Evolutionary conservation across 2,797 vertebrate species (phyloP), one percentile per base, ranked within the genome.

Genomic region (Sciurus vulgaris): DNA sequence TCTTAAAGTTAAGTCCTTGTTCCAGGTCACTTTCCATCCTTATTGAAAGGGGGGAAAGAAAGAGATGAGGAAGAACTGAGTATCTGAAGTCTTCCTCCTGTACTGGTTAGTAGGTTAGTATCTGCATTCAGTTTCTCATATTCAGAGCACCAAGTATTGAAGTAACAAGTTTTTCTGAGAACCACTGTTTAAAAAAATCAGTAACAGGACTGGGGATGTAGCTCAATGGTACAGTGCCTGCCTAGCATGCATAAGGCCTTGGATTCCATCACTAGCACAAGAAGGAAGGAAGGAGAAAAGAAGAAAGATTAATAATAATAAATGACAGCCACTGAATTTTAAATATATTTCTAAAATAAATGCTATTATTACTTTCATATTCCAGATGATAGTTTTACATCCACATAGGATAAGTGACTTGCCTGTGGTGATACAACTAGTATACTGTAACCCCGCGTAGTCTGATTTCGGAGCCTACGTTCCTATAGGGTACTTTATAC

Each of bases 121-220:
- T 89, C 67, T 94, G 2, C 41, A 61, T 94, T 86, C 35, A 69
- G 63, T 96, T 94, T 92, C 76, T 94, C 35, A 90, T 93, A 38
- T 78, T 82, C 49, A 44, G 41, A 92, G 12, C 22, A n/a, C 73
- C 61, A 83, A 51, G 35, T 73, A 74, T 56, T 85, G 7, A 88
- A 96, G 30, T 73, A 79, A 89, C 67, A 72, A 76, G 20, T 63
- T 91, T 94, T 95, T 65, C 77, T 77, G 12, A 94, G 72, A 96
- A 89, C 35, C 26, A 59, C 24, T 83, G 76, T 88, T 86, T 10
- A 72, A 54, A 93, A 89, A 91, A 88, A n/a, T 54, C 41, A 76
- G 61, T 73, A 63, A 47, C 54, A 67, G 30, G 61, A 30, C 28
- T 30, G 28, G 5, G 28, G 12, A 30, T 65, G 61, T 65, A 65